Base-by-base conservation (phyloP, 2,888 invertebrate species). In the Melipona beecheii region DNA sequence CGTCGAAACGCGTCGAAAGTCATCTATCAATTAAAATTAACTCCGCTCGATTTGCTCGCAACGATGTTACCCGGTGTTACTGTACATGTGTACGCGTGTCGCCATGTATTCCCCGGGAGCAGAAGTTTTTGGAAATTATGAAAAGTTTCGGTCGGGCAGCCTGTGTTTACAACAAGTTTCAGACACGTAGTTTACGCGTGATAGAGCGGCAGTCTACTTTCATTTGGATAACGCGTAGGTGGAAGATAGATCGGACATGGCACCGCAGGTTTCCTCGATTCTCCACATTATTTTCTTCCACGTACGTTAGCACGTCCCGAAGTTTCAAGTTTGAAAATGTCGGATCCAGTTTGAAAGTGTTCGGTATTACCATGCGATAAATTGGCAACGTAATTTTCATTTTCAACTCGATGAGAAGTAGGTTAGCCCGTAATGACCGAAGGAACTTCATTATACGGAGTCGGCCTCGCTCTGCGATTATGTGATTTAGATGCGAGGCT, bases 121-220 rank as follows among this genome's bases (percentile, higher is more conserved):
- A 24, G n/a, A 52, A 68, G 66, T 11, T 68, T 31, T 68, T 2
- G 66, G 24, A 50, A 49, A 68, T 54, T 54, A 56, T 62, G 50
- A 27, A 58, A 75, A 62, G 62, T 69, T 79, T 31, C 17, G 68
- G 78, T 9, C 43, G 31, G 78, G 62, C 78, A 70, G 31, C 58
- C 5, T 19, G 27, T 50, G 49, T 58, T 50, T 31, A 58, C 58
- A 76, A 54, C 68, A 62, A 77, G 79, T 79, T 77, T 49, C 21
- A 24, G 27, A 54, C 68, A 49, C 56, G 31, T 36, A 70, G 52
- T 64, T 69, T 56, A 64, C 56, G 69, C 78, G 68, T 78, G 79
- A 79, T 70, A 62, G 78, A 78, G 78, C 56, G 78, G 69, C 50
- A 50, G 27, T 77, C 79, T 52, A 65, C 64, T 78, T 64, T 79